Percentiles rank a stretch among this genome's conserved stretches.
Evolutionary conservation across 2,797 vertebrate genomes (phyloP).

Genomic region (Enteromius paludinosus): DNA sequence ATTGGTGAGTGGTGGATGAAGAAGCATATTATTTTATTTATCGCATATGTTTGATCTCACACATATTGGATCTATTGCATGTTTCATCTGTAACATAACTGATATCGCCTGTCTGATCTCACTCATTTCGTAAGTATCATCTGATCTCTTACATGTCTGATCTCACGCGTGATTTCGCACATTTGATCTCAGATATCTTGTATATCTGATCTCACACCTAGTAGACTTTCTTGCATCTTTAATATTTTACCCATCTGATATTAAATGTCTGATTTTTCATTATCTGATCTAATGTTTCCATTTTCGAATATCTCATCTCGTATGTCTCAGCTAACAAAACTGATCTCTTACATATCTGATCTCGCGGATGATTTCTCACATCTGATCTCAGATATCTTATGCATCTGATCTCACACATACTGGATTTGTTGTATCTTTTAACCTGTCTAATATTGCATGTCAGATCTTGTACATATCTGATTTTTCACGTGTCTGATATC

Average conservation of each 20-base stretch:
- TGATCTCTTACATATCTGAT: not conserved
- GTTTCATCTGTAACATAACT: not conserved
- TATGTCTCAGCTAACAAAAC: not conserved
- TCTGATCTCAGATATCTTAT: not conserved
- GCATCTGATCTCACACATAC: not conserved
- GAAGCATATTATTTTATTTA: not conserved
- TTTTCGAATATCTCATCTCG: not conserved
- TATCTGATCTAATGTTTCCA: not conserved
- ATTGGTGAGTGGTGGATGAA: constrained; percentile 70
- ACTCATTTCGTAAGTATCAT: not conserved
- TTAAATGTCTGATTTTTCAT: not conserved
- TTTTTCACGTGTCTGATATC: not conserved
- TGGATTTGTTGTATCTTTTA: not conserved
- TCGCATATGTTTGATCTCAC: not conserved
- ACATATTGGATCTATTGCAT: not conserved
- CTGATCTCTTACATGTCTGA: not conserved
- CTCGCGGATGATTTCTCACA: not conserved
- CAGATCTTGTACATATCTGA: not conserved
- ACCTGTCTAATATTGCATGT: not conserved
- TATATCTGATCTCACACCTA: not conserved
- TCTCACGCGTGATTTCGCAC: not conserved
- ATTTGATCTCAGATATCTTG: not conserved
- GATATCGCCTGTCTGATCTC: not conserved
- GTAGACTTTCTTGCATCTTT: not conserved
- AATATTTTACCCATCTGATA: not conserved